Evolutionary conservation across 2,797 vertebrate genomes (phyloP).

Genomic region (Lepilemur septentrionalis): DNA sequence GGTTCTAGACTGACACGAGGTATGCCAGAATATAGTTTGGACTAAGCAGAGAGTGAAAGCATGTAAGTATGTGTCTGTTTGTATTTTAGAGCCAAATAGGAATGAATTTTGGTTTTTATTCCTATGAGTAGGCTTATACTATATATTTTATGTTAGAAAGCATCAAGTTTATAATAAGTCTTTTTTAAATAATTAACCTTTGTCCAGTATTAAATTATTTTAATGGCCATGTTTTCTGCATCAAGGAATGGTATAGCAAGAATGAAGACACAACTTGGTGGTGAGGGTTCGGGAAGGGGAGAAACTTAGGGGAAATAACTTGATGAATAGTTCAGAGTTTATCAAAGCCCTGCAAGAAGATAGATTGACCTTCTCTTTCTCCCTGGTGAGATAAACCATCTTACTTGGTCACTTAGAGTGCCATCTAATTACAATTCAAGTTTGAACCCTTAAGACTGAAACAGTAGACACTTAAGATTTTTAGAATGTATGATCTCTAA

Average conservation of each 20-base stretch:
- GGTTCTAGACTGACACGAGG: neutral
- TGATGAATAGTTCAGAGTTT: slow-evolving; percentile 28
- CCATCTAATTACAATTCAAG: neutral
- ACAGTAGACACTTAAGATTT: neutral
- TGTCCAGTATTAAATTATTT: slow-evolving; percentile 18
- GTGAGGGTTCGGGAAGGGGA: neutral
- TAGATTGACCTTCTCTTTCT: neutral
- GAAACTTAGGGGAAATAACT: neutral
- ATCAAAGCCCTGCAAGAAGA: neutral
- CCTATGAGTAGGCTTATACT: neutral
- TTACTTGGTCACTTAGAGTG: neutral
- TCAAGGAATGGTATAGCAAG: slow-evolving; percentile 12
- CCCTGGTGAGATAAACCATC: neutral
- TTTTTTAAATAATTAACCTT: neutral
- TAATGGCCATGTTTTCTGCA: neutral
- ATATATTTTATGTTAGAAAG: neutral
- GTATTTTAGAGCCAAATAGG: slow-evolving; percentile 20
- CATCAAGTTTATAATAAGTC: neutral
- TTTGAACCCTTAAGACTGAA: neutral
- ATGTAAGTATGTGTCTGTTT: neutral
- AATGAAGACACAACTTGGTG: neutral
- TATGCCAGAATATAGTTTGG: slow-evolving; percentile 6
- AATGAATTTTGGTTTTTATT: slow-evolving; percentile 20
- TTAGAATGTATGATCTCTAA: neutral
- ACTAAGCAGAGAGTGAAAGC: neutral